A percentile compares a stretch with the other conserved stretches of the same genome.
These are phyloP conservation scores for Xyliphius kryptos DNA, from an alignment of 2,113 vertebrate species.

Conservation along the genomic window DNA sequence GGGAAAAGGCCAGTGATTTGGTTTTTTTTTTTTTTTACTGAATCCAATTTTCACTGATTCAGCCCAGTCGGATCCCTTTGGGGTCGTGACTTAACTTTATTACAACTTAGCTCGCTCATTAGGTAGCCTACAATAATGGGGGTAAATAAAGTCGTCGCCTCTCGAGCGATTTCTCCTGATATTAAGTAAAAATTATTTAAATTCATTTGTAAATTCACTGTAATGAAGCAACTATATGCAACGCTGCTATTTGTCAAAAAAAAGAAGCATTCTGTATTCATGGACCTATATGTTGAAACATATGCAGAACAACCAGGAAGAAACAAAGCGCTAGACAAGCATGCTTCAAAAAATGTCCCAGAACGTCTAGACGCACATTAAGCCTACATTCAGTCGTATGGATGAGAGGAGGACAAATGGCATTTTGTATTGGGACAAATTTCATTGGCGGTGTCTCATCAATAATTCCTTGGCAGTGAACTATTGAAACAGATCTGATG, in stretches of 20 bases:
- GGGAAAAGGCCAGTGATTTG: too few relatives aligned
- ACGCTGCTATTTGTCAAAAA: too few relatives aligned
- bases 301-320: slow-evolving; percentile 14
- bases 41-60: too few relatives aligned
- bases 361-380: slow-evolving; percentile 4
- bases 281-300: background rate
- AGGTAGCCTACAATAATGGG: background rate
- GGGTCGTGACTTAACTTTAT: background rate
- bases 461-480: slow-evolving; percentile 86
- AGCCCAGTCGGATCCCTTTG: background rate
- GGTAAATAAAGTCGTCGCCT: background rate
- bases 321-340: slow-evolving; percentile 54
- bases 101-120: background rate
- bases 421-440: slow-evolving; percentile 83
- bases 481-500: slow-evolving; percentile 82
- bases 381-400: slow-evolving; percentile 61
- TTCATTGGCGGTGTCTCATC: slow-evolving; percentile 83
- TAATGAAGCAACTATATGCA: too few relatives aligned
- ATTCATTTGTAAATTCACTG: too few relatives aligned
- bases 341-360: slow-evolving; percentile 1
- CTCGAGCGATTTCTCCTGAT: too few relatives aligned
- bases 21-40: too few relatives aligned
- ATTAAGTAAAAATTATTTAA: too few relatives aligned
- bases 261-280: too few relatives aligned
- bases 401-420: slow-evolving; percentile 78